These are phyloP conservation scores for Zoanthus sociatus DNA, from an alignment of 92 coral and sea anemone species.

Conservation along the genomic window DNA sequence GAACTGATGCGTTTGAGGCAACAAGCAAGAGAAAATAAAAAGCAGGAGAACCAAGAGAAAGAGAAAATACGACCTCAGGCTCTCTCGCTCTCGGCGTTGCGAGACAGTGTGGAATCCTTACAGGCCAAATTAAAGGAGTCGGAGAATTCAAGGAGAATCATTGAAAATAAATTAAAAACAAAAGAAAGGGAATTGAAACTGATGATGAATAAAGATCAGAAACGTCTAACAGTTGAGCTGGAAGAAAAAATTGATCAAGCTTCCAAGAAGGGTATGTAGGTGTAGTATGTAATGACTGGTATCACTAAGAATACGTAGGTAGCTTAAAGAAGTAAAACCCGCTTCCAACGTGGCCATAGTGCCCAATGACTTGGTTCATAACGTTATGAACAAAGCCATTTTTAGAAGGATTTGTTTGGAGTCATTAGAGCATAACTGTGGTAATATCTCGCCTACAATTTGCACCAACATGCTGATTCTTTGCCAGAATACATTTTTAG, in stretches of 20 bases:
- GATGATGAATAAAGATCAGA: neutral
- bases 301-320: neutral
- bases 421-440: too few relatives aligned
- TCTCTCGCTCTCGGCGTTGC: neutral
- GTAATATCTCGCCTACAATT: too few relatives aligned
- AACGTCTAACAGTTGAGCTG: neutral
- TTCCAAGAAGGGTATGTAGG: neutral
- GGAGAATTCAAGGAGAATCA: neutral
- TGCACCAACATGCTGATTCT: too few relatives aligned
- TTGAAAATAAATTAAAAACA: neutral
- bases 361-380: too few relatives aligned
- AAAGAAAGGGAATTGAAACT: neutral
- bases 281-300: neutral
- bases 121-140: neutral
- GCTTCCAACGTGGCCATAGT: too few relatives aligned
- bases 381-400: too few relatives aligned
- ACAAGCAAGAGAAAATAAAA: neutral
- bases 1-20: conserved; percentile 6
- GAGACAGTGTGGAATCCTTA: neutral
- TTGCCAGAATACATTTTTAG: too few relatives aligned
- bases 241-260: conserved; percentile 27
- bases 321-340: too few relatives aligned
- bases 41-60: conserved; percentile 1
- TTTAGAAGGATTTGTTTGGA: too few relatives aligned
- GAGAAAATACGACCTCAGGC: conserved; percentile 8